phyloP scores from a whole-genome alignment of 2,888 invertebrate genomes.

The Brachynemurus nebulosus region DNA sequence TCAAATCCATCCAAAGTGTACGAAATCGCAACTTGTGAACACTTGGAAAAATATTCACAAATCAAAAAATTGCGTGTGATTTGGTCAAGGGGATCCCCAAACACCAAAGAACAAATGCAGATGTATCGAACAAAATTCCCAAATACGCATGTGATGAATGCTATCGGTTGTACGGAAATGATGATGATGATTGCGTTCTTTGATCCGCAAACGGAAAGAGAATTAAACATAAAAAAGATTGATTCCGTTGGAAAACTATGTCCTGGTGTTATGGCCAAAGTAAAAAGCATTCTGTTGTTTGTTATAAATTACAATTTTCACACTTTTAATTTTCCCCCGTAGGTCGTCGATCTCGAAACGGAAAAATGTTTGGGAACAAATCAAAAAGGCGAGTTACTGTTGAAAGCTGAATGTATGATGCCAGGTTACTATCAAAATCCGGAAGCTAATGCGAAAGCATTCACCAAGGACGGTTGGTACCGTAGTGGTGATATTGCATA shows the following conservation, averaged over 20 bases:
- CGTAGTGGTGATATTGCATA: neutral
- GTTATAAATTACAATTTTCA: neutral
- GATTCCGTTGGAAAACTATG: neutral
- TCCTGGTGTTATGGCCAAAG: neutral
- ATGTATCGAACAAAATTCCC: neutral
- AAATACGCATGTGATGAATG: neutral
- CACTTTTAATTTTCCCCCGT: too few relatives aligned
- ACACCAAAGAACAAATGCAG: neutral
- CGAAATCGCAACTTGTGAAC: neutral
- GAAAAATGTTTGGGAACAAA: neutral
- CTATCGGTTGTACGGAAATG: neutral
- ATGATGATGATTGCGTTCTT: neutral
- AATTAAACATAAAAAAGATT: neutral
- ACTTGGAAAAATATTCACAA: neutral
- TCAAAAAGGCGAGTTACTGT: slow-evolving; percentile 1
- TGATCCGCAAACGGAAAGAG: neutral
- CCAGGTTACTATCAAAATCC: neutral
- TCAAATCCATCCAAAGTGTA: neutral
- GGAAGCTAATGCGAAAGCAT: neutral
- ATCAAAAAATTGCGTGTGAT: neutral
- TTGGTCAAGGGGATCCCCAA: neutral
- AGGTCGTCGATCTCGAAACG: neutral
- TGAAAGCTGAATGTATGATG: neutral
- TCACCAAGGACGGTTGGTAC: neutral
- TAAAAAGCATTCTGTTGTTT: neutral